Evolutionary conservation across 2,113 vertebrate genomes (phyloP).

Genomic region (Oxyura jamaicensis): DNA sequence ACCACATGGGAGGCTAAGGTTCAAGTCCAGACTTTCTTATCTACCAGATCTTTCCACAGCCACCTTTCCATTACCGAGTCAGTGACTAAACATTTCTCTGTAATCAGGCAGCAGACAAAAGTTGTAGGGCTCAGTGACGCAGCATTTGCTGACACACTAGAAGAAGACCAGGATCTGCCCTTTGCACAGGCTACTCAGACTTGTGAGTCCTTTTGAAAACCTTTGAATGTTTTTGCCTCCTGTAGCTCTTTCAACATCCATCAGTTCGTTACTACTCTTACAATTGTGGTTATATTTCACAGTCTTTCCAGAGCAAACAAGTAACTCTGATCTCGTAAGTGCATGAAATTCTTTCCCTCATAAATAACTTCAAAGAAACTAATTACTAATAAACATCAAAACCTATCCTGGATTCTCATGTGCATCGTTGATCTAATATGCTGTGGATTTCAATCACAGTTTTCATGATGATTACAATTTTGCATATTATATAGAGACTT

Average conservation of each 20-base stretch:
- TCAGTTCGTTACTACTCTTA: background rate
- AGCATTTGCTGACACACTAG: background rate
- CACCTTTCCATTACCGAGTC: rapidly evolving
- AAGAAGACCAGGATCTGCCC: background rate
- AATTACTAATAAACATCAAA: background rate
- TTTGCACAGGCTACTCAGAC: background rate
- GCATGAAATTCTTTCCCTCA: background rate
- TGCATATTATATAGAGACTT: background rate
- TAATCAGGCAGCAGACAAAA: background rate
- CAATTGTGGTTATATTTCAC: background rate
- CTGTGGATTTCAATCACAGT: background rate
- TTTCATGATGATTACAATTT: background rate
- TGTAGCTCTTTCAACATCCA: background rate
- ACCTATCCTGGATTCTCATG: background rate
- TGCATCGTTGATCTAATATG: background rate
- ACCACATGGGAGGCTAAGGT: background rate
- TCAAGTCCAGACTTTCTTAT: background rate
- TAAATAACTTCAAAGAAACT: background rate
- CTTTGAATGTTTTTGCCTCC: background rate
- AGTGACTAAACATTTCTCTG: background rate
- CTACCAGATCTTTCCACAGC: background rate
- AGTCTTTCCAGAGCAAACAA: background rate
- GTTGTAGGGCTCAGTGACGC: background rate
- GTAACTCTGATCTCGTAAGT: background rate
- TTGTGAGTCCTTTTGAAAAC: background rate